Conservation (phyloP, 2,888 invertebrate genomes). For the Aspidiotus destructor region DNA sequence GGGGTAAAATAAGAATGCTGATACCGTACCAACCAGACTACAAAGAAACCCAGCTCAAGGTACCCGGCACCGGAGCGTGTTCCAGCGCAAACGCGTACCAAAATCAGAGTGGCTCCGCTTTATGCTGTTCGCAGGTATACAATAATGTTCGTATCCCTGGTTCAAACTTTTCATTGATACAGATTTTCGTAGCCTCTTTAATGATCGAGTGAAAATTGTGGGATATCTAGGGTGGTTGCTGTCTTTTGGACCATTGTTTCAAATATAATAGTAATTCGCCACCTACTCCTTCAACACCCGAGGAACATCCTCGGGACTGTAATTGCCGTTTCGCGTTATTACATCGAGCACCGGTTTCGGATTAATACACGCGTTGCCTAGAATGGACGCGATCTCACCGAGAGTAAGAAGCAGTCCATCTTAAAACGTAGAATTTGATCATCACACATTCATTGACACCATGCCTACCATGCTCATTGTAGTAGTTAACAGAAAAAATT, state of each 20-base stretch:
- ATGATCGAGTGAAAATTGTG: slow-evolving; percentile 6
- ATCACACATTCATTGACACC: not conserved
- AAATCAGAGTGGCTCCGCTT: slow-evolving; percentile 49
- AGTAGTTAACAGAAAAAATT: too few species aligned
- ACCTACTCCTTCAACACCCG: slow-evolving; percentile 37
- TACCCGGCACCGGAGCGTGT: slow-evolving; percentile 62
- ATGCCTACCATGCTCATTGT: too few species aligned
- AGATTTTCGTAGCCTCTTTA: too few species aligned
- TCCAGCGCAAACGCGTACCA: slow-evolving; percentile 49
- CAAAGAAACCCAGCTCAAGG: slow-evolving; percentile 76
- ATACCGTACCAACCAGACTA: slow-evolving; percentile 86
- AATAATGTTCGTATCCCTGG: not conserved
- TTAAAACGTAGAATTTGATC: slow-evolving; percentile 9
- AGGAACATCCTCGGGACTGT: slow-evolving; percentile 59
- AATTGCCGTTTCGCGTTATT: slow-evolving; percentile 83
- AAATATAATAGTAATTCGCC: slow-evolving; percentile 48
- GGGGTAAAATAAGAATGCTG: slow-evolving; percentile 84
- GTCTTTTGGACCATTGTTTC: slow-evolving; percentile 81
- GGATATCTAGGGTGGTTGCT: slow-evolving; percentile 58
- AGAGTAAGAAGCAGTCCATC: slow-evolving; percentile 10
- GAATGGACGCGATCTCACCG: slow-evolving; percentile 21
- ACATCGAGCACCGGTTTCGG: slow-evolving; percentile 54
- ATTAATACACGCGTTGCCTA: slow-evolving; percentile 25
- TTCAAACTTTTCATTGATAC: not conserved
- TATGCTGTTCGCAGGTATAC: slow-evolving; percentile 54